Evolutionary conservation across 2,113 vertebrate genomes (phyloP), one percentile per base, ranked within the genome.

Genomic region (Tenebrosternarchus preto): DNA sequence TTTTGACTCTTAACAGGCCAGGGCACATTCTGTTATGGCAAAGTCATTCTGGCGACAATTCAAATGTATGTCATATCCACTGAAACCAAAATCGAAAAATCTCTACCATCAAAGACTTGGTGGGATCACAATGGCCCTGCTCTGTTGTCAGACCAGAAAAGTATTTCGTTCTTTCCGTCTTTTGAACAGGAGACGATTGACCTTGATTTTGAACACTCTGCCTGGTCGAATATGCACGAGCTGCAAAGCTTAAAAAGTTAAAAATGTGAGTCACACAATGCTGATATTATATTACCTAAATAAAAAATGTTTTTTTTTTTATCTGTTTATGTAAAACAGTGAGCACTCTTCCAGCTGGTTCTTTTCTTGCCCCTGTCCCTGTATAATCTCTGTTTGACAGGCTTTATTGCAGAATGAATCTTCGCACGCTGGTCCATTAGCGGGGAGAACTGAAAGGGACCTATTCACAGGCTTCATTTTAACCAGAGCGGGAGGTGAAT

Each of bases 401-500:
- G n/a, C 56, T 74, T 67, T 64, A 75, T 43, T 63, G 24, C 68
- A 81, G 79, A 78, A 70, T 50, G 64, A 75, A 68, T 73, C 75
- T 78, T 81, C 78, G 75, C 70, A 74, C n/a, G 1, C 66, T 73
- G 12, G 60, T 84, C 82, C 66, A 77, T 84, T 73, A 81, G 82
- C 46, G n/a, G 59, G 17, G 27, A 39, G 53, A 31, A 67, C 25
- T 84, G 83, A 84, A 84, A 81, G 71, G 22, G 56, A 22, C 29
- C 79, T 78, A 75, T 84, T 84, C 80, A 84, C 36, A 43, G 36
- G 57, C 83, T 78, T 81, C 31, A 75, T 78, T 75, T 84, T 69
- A 81, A 84, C 81, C 78, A 71, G 73, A 83, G 81, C 56, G 53
- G 55, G 43, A 81, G 69, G 61, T 78, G 83, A 84, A 73, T 43